Percentiles rank a stretch among this genome's conserved stretches.
Evolutionary conservation across 2,888 invertebrate species (phyloP).

Genomic region (Drosophila borborema): DNA sequence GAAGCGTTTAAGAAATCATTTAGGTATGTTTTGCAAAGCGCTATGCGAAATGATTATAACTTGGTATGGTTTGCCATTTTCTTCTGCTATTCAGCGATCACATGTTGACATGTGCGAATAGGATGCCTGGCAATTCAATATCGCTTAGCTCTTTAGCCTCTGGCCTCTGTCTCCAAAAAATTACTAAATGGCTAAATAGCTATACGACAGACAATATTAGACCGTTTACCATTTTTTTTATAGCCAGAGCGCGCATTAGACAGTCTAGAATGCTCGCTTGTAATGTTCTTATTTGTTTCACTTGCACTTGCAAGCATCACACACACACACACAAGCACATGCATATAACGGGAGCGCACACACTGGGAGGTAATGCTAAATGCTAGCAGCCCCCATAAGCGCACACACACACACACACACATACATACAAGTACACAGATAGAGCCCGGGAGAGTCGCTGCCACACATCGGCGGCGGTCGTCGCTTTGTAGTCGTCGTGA

Average conservation of each 20-base stretch:
- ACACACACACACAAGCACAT: conserved; percentile 8
- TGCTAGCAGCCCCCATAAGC: neutral
- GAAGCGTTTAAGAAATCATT: neutral
- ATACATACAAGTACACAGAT: conserved; percentile 20
- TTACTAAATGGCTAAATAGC: too few relatives aligned
- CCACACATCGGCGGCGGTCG: conserved; percentile 47
- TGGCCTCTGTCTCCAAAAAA: too few relatives aligned
- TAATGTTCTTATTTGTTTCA: conserved; percentile 14
- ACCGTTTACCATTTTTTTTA: neutral
- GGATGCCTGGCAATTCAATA: too few relatives aligned
- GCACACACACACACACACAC: conserved; percentile 16
- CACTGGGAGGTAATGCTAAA: conserved; percentile 18
- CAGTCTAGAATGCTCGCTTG: neutral
- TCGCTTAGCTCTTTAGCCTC: too few relatives aligned
- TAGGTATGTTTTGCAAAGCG: neutral
- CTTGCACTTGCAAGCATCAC: conserved; percentile 24
- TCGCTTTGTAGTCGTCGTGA: conserved; percentile 63
- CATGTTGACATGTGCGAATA: too few relatives aligned
- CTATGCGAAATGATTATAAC: neutral
- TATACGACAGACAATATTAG: too few relatives aligned
- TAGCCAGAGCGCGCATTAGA: neutral
- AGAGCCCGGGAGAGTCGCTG: conserved; percentile 48
- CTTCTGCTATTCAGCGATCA: too few relatives aligned
- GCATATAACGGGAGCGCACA: neutral
- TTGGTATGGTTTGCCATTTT: neutral